Base-by-base conservation (phyloP, 2,888 invertebrate species). In the Oxyteleia sp. region DNA sequence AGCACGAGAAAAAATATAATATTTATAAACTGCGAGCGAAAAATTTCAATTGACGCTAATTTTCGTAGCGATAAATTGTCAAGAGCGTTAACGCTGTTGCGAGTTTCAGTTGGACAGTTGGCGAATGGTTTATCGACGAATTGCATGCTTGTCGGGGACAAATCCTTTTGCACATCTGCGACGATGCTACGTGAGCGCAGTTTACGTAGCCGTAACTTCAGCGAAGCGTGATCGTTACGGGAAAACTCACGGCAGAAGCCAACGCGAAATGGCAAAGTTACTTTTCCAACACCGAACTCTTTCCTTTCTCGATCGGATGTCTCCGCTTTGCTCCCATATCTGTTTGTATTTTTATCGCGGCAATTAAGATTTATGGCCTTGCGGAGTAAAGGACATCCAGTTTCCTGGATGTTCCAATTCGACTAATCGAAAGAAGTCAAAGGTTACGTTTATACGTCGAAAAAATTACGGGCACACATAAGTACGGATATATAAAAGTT, bases 111-210 rank as follows among this genome's bases (percentile, higher is more conserved):
- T 51, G 20, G 18, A 38, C 61, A 38, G 59, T 80, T 81, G 61
- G 47, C 49, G 55, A 68, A 79, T 69, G 53, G 80, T 81, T 81
- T 84, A 84, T 84, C 64, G 80, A 49, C 66, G 45, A 38, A 80
- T 35, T 66, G 41, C 51, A 45, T 57, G 43, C 55, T 71, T 51
- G 45, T 64, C 49, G 43, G 47, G 53, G 76, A 81, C 72, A 76
- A 84, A 84, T 84, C 55, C 78, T 74, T 84, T 81, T 43, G 68
- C 76, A 80, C 84, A 84, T 80, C 84, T 84, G 84, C 69, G 72
- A 81, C 78, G 78, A 66, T 16, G 59, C 61, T 76, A 84, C 84
- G 80, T 81, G 84, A 61, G 68, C 43, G 66, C 66, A 75, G 80
- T 84, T 81, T 76, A 81, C 72, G 78, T 64, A 84, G 78, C 53